Evolutionary conservation across 1,140 invertebrate species (phyloP), one percentile per base, ranked within the genome.

Genomic region (Anastatus disparis): DNA sequence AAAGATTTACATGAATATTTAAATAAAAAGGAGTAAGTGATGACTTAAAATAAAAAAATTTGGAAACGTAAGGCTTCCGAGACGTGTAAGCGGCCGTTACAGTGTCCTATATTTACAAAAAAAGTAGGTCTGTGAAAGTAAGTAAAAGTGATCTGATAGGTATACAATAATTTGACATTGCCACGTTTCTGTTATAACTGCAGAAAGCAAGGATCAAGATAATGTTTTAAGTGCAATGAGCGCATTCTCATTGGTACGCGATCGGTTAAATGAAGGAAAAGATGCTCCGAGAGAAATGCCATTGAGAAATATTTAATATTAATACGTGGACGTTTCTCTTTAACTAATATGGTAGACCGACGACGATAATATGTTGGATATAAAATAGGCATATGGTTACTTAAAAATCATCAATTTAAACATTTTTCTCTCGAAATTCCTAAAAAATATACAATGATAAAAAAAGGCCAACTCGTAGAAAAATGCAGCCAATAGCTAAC

Each of bases 71-170:
- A 65, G 20, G 61, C 17, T 63, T 15, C 50, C 35, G 52, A 74
- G 20, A 35, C 9, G 70, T 46, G 1, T 62, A 44, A 64, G 12
- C 61, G 13, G 48, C 2, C 17, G 26, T 4, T 3, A 48, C 20
- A 63, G n/a, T 61, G 58, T 42, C 24, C 50, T 7, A 63, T 42
- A 59, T 73, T 27, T n/a, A 29, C 13, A 40, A 53, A 50, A 55
- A 70, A 79, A 80, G 77, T 79, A 79, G 75, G 78, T 76, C 68
- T 74, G 76, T 78, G 77, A 79, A 80, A 79, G 75, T 75, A 40
- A 68, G 50, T 62, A 27, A 74, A 70, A 55, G 65, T 52, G 59
- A 50, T 40, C 12, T 3, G 27, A n/a, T n/a, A n/a, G n/a, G n/a
- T 56, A 10, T 38, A 72, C 26, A 69, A 66, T 64, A 68, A 70